Evolutionary conservation across 2,888 invertebrate genomes (phyloP).

Genomic region (Odontomyia ornata): DNA sequence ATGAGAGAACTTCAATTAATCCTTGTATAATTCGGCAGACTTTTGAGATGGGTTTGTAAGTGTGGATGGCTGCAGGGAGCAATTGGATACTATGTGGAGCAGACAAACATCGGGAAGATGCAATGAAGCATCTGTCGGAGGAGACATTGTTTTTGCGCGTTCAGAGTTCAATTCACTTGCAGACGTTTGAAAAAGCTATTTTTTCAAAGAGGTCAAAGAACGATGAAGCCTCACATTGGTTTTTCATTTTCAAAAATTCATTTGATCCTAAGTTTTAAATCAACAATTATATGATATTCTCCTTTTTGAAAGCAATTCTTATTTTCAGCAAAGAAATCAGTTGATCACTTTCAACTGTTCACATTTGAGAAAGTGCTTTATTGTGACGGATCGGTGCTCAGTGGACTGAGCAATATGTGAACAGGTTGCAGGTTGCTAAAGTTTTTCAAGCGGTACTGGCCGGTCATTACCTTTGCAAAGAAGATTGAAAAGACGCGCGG

Average conservation of each 20-base stretch:
- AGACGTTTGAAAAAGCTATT: too few species aligned
- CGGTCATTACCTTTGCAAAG: constrained; percentile 39
- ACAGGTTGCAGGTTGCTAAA: constrained; percentile 33
- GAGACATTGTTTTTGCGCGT: neutral
- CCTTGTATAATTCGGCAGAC: constrained; percentile 13
- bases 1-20: constrained; percentile 27
- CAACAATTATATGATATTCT: too few species aligned
- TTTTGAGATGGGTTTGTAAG: neutral
- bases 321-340: too few species aligned
- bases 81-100: constrained; percentile 13
- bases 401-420: constrained; percentile 30
- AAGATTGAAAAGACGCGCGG: constrained; percentile 18
- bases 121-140: neutral
- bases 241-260: neutral
- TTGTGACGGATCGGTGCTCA: constrained; percentile 33
- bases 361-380: neutral
- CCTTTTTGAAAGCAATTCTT: too few species aligned
- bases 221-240: neutral
- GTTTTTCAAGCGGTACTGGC: constrained; percentile 24
- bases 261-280: too few species aligned
- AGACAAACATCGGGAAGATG: neutral
- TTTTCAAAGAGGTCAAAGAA: too few species aligned
- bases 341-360: neutral
- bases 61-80: neutral
- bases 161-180: neutral